These are phyloP conservation scores for Spilosoma lubricipeda DNA, from an alignment of 2,888 invertebrate species.

Conservation along the genomic window DNA sequence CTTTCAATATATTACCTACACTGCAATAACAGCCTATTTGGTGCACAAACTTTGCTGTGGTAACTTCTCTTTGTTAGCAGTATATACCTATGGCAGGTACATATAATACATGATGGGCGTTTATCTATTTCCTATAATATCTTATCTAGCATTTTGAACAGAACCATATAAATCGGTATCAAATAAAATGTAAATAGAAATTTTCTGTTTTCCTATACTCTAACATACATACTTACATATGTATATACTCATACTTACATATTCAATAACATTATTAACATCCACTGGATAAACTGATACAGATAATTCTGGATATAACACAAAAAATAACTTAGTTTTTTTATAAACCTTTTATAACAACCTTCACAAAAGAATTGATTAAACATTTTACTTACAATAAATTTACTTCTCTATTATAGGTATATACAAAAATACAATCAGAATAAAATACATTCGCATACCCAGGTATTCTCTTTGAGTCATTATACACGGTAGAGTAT, in stretches of 20 bases:
- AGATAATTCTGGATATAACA: too few relatives aligned
- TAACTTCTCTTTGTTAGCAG: neutral
- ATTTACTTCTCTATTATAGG: neutral
- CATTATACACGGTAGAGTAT: conserved; percentile 42
- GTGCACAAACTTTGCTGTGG: neutral
- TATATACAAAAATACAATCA: conserved; percentile 14
- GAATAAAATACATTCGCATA: conserved; percentile 24
- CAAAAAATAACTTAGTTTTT: neutral
- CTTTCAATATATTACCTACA: neutral
- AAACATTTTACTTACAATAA: neutral
- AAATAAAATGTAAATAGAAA: neutral
- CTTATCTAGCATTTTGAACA: neutral
- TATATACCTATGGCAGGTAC: neutral
- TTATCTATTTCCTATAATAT: neutral
- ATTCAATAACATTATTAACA: neutral
- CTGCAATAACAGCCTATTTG: neutral
- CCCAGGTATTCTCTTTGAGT: conserved; percentile 53
- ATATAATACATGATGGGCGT: neutral
- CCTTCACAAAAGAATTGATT: neutral
- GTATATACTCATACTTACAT: too few relatives aligned
- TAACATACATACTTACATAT: neutral
- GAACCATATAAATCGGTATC: neutral
- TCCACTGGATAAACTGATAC: neutral
- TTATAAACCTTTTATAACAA: neutral
- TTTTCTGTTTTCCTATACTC: too few relatives aligned